phyloP scores from a whole-genome alignment of 2,888 invertebrate genomes.

The Eristalis intricaria region DNA sequence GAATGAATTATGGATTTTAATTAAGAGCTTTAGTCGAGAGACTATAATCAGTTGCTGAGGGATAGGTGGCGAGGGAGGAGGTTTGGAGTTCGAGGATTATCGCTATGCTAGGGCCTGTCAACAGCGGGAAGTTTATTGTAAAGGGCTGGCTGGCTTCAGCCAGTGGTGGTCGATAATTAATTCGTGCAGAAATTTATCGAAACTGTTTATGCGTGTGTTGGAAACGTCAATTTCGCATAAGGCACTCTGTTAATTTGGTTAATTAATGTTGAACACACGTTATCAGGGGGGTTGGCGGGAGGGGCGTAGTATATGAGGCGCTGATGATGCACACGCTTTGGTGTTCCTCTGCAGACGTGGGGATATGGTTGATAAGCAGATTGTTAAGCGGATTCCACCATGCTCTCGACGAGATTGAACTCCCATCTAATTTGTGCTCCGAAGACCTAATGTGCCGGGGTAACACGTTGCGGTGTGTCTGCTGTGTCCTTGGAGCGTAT shows the following conservation, averaged over 20 bases:
- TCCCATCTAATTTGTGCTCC: background rate
- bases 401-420: background rate
- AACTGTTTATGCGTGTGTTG: slow-evolving; percentile 31
- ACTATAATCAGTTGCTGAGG: background rate
- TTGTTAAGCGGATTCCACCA: background rate
- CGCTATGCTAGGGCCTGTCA: slow-evolving; percentile 37
- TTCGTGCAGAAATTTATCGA: slow-evolving; percentile 44
- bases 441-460: no score
- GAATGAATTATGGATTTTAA: slow-evolving; percentile 65
- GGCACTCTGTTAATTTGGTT: slow-evolving; percentile 26
- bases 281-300: background rate
- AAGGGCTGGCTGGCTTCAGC: background rate
- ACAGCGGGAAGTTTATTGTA: slow-evolving; percentile 36
- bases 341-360: background rate
- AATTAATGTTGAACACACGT: slow-evolving; percentile 17
- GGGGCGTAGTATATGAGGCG: no score
- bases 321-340: background rate
- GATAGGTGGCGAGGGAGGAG: background rate
- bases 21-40: slow-evolving; percentile 57
- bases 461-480: background rate
- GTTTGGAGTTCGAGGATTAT: background rate
- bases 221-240: background rate
- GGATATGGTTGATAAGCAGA: background rate
- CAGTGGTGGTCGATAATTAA: slow-evolving; percentile 32
- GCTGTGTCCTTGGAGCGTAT: background rate